A percentile compares a stretch with the other conserved stretches of the same genome.
Conservation (phyloP, 1,140 invertebrate species). For the Calephelis virginiensis region DNA sequence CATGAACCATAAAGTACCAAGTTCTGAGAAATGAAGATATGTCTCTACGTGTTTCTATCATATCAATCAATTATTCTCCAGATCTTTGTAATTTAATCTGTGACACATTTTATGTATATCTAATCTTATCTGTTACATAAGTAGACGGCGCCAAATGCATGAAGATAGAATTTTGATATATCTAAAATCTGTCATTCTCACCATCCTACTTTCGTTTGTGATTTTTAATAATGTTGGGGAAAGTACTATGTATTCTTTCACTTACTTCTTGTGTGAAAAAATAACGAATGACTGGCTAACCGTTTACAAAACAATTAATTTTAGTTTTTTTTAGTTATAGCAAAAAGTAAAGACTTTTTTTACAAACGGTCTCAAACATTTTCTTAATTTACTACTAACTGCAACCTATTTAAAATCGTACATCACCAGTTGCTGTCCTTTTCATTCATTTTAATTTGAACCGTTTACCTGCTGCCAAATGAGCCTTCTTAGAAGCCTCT, state of each 20-base stretch:
- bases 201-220: slow-evolving; percentile 12
- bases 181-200: slow-evolving; percentile 19
- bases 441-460: too few species aligned
- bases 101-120: slow-evolving; percentile 28
- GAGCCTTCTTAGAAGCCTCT: too few species aligned
- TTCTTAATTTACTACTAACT: too few species aligned
- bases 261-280: slow-evolving; percentile 7
- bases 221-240: slow-evolving; percentile 9
- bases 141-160: slow-evolving; percentile 27
- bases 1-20: not conserved
- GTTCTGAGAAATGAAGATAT: not conserved
- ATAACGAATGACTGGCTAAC: not conserved
- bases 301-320: not conserved
- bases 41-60: not conserved
- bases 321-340: not conserved
- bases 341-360: too few species aligned
- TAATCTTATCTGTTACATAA: slow-evolving; percentile 40
- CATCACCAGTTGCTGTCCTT: too few species aligned
- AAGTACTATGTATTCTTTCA: slow-evolving; percentile 12
- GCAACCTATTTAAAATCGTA: too few species aligned
- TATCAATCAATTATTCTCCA: not conserved
- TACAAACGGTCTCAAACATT: too few species aligned
- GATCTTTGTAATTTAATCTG: not conserved
- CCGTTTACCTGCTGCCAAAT: too few species aligned
- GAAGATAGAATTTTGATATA: slow-evolving; percentile 29